Conservation (phyloP, 2,113 vertebrate species). For the Puffinus mauretanicus region DNA sequence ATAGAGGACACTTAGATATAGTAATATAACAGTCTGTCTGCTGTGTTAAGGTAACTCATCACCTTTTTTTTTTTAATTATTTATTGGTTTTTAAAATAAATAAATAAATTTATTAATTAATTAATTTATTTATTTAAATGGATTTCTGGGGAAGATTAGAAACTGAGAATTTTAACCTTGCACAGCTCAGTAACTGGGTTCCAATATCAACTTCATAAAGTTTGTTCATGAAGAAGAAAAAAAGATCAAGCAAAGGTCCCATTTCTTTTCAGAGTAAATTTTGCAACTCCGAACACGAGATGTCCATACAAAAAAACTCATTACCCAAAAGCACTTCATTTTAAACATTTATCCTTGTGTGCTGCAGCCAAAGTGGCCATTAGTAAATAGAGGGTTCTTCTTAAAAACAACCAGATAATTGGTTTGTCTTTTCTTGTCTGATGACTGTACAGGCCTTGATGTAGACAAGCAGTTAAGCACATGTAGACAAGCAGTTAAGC, state of each 20-base stretch:
- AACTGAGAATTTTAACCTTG: not conserved
- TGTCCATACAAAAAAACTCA: fast-evolving
- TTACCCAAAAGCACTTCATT: not conserved
- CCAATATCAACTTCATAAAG: not conserved
- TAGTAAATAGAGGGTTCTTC: not conserved
- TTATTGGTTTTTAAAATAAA: not conserved
- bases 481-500: not conserved
- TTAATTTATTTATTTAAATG: not conserved
- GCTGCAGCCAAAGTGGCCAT: not conserved
- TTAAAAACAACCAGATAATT: not conserved
- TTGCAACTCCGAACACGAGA: not conserved
- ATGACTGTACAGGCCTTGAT: not conserved
- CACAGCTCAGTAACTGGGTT: not conserved
- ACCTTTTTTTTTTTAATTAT: not conserved
- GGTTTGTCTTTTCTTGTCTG: not conserved
- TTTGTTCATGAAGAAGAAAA: not conserved
- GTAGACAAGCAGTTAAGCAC: not conserved
- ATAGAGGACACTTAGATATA: not conserved
- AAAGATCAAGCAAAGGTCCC: not conserved
- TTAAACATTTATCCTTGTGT: not conserved
- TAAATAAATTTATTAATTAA: no score
- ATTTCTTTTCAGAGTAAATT: not conserved
- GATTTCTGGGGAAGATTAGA: not conserved
- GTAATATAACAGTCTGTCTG: not conserved
- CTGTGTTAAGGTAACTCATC: not conserved